A percentile compares a stretch with the other conserved stretches of the same genome.
phyloP scores from a whole-genome alignment of 2,888 invertebrate species.

The Torymus aiolomorphi region DNA sequence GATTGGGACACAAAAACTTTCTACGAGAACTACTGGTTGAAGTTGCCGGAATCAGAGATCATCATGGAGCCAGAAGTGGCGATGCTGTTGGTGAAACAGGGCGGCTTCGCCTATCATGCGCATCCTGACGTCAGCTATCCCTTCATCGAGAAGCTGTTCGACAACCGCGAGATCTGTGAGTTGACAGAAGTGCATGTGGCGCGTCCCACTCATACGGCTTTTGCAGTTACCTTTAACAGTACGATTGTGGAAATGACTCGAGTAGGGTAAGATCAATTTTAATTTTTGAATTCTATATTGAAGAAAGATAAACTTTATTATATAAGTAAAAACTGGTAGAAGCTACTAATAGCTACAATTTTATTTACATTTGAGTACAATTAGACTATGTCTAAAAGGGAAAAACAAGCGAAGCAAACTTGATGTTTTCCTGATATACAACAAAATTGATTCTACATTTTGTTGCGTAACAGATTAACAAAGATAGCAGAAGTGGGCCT shows the following conservation, averaged over 20 bases:
- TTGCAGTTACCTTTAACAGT: constrained; percentile 62
- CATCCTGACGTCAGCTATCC: constrained; percentile 69
- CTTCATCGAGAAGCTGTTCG: constrained; percentile 60
- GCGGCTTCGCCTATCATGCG: constrained; percentile 69
- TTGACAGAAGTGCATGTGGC: constrained; percentile 68
- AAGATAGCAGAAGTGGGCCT: no score
- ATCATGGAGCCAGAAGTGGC: constrained; percentile 65
- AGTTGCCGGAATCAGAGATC: constrained; percentile 61
- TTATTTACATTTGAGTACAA: no score
- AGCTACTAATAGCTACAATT: no score
- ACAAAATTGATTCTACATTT: no score
- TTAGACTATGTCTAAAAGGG: no score
- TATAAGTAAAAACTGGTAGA: no score
- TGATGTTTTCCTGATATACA: no score
- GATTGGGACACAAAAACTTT: constrained; percentile 65
- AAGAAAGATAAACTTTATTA: no score
- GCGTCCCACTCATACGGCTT: constrained; percentile 46
- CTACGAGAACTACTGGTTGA: constrained; percentile 60
- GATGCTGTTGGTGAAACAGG: constrained; percentile 63
- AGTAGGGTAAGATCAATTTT: constrained; percentile 26
- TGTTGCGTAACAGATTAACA: no score
- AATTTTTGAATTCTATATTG: no score
- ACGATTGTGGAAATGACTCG: constrained; percentile 68
- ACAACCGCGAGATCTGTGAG: constrained; percentile 65
- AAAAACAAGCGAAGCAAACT: no score